phyloP scores from a whole-genome alignment of 2,888 invertebrate species.

The Aricia artaxerxes region DNA sequence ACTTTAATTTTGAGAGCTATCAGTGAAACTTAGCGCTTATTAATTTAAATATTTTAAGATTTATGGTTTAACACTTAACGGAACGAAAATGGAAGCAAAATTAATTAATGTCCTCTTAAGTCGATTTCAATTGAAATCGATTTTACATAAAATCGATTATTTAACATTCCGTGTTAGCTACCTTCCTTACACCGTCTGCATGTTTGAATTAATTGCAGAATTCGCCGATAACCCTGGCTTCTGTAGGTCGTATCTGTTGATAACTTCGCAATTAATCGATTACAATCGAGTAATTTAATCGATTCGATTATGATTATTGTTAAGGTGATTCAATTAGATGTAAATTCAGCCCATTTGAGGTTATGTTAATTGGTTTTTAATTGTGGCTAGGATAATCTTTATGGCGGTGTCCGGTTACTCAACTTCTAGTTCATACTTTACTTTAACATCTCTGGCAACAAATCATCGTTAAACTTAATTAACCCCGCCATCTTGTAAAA shows the following conservation, averaged over 20 bases:
- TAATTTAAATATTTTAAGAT: no score
- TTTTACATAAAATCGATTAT: slow-evolving; percentile 18
- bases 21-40: no score
- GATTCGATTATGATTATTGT: slow-evolving; percentile 38
- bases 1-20: no score
- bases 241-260: slow-evolving; percentile 39
- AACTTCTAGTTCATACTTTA: no score
- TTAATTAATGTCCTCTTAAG: neutral
- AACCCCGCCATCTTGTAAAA: no score
- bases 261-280: slow-evolving; percentile 55
- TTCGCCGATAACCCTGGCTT: slow-evolving; percentile 38
- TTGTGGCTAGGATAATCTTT: neutral
- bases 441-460: no score
- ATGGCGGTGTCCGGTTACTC: no score
- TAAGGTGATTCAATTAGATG: neutral
- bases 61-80: neutral
- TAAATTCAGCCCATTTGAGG: neutral
- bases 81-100: neutral
- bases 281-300: slow-evolving; percentile 48
- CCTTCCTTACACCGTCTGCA: slow-evolving; percentile 52
- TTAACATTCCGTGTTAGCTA: slow-evolving; percentile 34
- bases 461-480: no score
- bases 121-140: neutral
- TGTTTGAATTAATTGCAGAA: slow-evolving; percentile 59
- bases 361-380: neutral